Percentiles rank a stretch among this genome's conserved stretches.
Evolutionary conservation across 2,113 vertebrate species (phyloP).

Genomic region (Scytalopus superciliaris): DNA sequence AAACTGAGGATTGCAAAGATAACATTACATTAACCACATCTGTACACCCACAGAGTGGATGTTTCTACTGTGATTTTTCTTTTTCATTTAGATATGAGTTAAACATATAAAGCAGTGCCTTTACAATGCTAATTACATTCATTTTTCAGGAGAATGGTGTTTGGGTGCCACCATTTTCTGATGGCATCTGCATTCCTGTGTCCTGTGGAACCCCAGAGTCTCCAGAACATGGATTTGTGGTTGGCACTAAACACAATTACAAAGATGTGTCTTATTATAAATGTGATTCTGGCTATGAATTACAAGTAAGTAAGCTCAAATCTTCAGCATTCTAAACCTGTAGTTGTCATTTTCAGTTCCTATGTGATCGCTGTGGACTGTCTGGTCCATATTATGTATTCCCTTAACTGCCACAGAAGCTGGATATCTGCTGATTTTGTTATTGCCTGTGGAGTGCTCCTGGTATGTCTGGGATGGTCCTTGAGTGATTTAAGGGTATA

Average conservation of each 20-base stretch:
- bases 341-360: neutral
- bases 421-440: neutral
- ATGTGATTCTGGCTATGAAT: constrained; percentile 86
- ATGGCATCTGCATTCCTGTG: constrained; percentile 81
- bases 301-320: constrained; percentile 80
- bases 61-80: neutral
- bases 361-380: neutral
- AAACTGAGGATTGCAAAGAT: neutral
- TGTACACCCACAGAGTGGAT: neutral
- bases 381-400: neutral
- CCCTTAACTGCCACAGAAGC: neutral
- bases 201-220: constrained; percentile 82
- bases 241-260: constrained; percentile 82
- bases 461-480: neutral
- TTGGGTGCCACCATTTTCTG: constrained; percentile 86
- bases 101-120: neutral
- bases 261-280: constrained; percentile 81
- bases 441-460: neutral
- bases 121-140: neutral
- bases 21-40: neutral
- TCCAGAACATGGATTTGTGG: constrained; percentile 79
- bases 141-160: constrained; percentile 77
- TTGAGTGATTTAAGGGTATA: neutral
- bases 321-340: neutral
- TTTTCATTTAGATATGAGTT: neutral